Evolutionary conservation across 2,797 vertebrate species (phyloP), one percentile per base, ranked within the genome.

Genomic region (Sebastes itinus): DNA sequence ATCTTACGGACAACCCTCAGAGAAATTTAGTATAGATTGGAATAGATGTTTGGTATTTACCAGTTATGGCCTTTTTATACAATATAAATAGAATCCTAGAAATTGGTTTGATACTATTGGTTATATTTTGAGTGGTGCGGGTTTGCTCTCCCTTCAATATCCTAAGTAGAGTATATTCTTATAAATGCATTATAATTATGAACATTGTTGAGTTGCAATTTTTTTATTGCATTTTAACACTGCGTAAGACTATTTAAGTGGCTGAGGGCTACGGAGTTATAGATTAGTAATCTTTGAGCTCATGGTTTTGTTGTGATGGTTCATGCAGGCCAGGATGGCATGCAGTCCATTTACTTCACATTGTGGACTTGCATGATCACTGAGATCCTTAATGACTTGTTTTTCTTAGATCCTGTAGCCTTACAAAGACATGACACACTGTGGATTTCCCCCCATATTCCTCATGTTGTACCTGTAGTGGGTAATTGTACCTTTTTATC

Each of bases 91-190:
- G 87, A 88, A 83, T 81, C 63, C 72, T 90, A 88, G 84, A 79
- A 80, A 83, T 83, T 67, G 82, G 81, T 93, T 91, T 94, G 80
- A 76, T 90, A 88, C 58, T 86, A 64, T 86, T 89, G 87, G 84
- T 82, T 92, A 74, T 86, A 85, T 84, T 65, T 83, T 87, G 88
- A 84, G 87, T 89, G 84, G 83, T 86, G 62, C 76, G 69, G 65
- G 66, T 87, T 84, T 92, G 83, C 54, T 62, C 67, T 83, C 68
- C 63, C 61, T 71, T 83, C n/a, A 79, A 28, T 87, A 80, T 82
- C 65, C 68, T 81, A 27, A 78, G 56, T 85, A 86, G 76, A 91
- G 25, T 78, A 76, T 83, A 76, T 82, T 77, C 76, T 75, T 62
- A 78, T 73, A 89, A 92, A 69, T 82, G 77, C 38, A 52, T 89